Base-by-base conservation (phyloP, 2,888 invertebrate species). In the Erebia epiphron region DNA sequence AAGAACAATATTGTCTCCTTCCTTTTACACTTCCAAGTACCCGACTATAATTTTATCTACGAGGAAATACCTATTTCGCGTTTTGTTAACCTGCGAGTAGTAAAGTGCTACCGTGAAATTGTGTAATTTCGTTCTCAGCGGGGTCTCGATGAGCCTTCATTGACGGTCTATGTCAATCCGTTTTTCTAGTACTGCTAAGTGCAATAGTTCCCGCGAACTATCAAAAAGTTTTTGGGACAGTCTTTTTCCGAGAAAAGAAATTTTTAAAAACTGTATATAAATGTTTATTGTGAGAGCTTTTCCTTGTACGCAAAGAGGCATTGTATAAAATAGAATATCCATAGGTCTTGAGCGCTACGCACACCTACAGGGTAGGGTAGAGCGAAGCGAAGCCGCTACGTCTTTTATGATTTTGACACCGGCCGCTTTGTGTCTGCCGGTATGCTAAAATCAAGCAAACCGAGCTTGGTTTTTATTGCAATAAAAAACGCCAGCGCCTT, bases 61-160 rank as follows among this genome's bases (percentile, higher is more conserved):
- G 7, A 16, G 16, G 11, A 10, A 21, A 10, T 21, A 11, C 21
- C 56, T 21, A 58, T 41, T 58, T 35, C 41, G 58, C 14, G 10
- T 35, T 58, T 58, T 58, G 57, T 58, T n/a, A 58, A 50, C 46
- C 8, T 21, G 10, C 56, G 18, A 21, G 56, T 41, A 43, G 18
- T 16, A 21, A 60, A 57, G 18, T 21, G 8, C 21, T 57, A 57
- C 56, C 56, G 57, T 57, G 66, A 66, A 66, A 66, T 56, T 66
- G 52, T 62, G 49, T 43, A 43, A 66, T 57, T 56, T 43, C 57
- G 43, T 9, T 66, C 66, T 18, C 66, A 56, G 56, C 66, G 66
- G 66, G 66, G 18, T 2, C 21, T 66, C 46, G 46, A 46, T 57
- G 56, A 46, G 35, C 54, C 10, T 41, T 54, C 16, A 18, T 43